phyloP scores from a whole-genome alignment of 2,797 vertebrate species.

The Sebastes taczanowskii region DNA sequence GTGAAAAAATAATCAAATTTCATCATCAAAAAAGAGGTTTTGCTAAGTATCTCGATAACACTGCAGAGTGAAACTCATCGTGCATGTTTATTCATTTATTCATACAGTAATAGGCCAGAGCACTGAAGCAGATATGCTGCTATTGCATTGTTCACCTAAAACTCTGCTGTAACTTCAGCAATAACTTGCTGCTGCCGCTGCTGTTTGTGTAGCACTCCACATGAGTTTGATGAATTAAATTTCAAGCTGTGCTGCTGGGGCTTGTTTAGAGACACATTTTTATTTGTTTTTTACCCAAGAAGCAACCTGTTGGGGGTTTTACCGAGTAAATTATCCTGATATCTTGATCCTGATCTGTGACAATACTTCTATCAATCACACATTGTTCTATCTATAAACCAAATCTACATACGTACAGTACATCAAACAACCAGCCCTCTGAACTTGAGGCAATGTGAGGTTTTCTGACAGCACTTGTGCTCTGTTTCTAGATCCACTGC shows the following conservation, averaged over 20 bases:
- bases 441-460: constrained; percentile 28
- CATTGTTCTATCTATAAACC: neutral
- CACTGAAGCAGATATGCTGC: neutral
- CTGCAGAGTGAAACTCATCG: too few species aligned
- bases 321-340: neutral
- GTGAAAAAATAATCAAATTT: neutral
- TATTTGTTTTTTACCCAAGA: neutral
- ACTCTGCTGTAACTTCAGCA: neutral
- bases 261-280: neutral
- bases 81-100: neutral
- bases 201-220: too few species aligned
- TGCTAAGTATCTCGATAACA: too few species aligned
- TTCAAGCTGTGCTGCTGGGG: neutral
- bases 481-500: constrained; percentile 31
- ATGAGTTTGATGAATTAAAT: neutral
- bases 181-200: neutral
- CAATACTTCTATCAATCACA: neutral
- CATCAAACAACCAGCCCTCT: constrained; percentile 11
- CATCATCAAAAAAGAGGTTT: neutral
- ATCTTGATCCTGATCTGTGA: neutral
- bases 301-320: neutral
- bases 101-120: neutral
- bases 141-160: neutral
- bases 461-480: constrained; percentile 43
- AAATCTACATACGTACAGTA: neutral